Conservation (phyloP, 2,797 vertebrate genomes). For the Centroberyx gerrardi region DNA sequence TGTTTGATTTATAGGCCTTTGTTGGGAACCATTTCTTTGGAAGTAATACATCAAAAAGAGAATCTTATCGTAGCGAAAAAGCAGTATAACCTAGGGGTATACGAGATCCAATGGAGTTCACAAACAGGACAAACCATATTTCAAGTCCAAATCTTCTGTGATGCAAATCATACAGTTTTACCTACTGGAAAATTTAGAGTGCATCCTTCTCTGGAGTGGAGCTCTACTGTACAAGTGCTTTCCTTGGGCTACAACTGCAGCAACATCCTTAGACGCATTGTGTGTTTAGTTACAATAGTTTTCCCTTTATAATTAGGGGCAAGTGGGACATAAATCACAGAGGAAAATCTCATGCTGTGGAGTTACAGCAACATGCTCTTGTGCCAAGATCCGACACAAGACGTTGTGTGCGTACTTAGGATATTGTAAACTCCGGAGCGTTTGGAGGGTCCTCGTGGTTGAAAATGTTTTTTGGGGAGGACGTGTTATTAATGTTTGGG, state of each 20-base stretch:
- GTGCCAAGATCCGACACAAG: constrained; percentile 71
- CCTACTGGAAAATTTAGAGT: constrained; percentile 41
- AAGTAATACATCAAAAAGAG: constrained; percentile 64
- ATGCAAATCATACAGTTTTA: constrained; percentile 64
- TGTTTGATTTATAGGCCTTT: constrained; percentile 53
- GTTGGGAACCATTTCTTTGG: constrained; percentile 50
- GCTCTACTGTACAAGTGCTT: constrained; percentile 31
- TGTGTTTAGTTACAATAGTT: constrained; percentile 50
- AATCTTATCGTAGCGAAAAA: constrained; percentile 45
- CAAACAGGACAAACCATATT: constrained; percentile 73
- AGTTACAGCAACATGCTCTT: constrained; percentile 63
- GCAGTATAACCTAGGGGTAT: constrained; percentile 32
- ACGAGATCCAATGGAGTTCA: constrained; percentile 62
- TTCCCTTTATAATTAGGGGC: constrained; percentile 65
- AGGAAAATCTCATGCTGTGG: constrained; percentile 68
- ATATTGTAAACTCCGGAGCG: constrained; percentile 77
- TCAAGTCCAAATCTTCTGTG: constrained; percentile 54
- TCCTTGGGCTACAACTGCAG: neutral
- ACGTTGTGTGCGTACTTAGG: constrained; percentile 73
- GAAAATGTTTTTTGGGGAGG: constrained; percentile 79
- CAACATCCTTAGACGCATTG: constrained; percentile 26
- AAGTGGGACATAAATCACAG: constrained; percentile 73
- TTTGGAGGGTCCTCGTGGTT: constrained; percentile 78
- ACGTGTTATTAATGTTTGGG: constrained; percentile 85
- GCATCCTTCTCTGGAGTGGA: constrained; percentile 41